Percentiles rank a stretch among this genome's conserved stretches.
phyloP scores from a whole-genome alignment of 2,797 vertebrate genomes.

The Paratrypauchen microcephalus region DNA sequence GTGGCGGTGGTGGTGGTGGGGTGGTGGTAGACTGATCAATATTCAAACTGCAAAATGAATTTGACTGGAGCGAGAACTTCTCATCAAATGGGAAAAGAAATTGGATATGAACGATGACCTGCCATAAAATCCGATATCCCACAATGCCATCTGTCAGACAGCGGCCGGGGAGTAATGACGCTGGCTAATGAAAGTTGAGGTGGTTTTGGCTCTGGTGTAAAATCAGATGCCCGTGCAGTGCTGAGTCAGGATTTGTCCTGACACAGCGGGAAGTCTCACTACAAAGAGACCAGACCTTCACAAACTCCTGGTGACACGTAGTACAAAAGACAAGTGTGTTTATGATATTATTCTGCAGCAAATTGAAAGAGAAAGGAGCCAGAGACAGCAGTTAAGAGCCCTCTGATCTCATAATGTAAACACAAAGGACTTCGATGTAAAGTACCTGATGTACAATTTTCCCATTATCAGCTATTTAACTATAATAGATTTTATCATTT shows the following conservation, averaged over 20 bases:
- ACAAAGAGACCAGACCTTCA: slow-evolving; percentile 33
- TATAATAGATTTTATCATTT: too few species aligned
- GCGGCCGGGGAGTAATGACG: slow-evolving; percentile 75
- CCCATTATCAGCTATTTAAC: too few species aligned
- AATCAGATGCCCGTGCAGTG: slow-evolving; percentile 67
- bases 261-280: slow-evolving; percentile 40
- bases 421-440: background rate
- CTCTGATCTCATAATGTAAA: background rate
- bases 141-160: slow-evolving; percentile 82
- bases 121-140: slow-evolving; percentile 81
- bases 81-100: slow-evolving; percentile 81
- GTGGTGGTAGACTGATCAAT: slow-evolving; percentile 62
- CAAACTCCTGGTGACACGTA: slow-evolving; percentile 17
- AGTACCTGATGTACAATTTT: background rate
- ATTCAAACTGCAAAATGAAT: slow-evolving; percentile 84
- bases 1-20: slow-evolving; percentile 18
- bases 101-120: slow-evolving; percentile 84
- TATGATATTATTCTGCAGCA: slow-evolving; percentile 11
- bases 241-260: slow-evolving; percentile 71
- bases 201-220: slow-evolving; percentile 74
- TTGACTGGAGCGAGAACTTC: slow-evolving; percentile 78
- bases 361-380: slow-evolving; percentile 17
- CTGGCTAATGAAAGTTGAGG: slow-evolving; percentile 81
- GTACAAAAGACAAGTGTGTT: slow-evolving; percentile 7
- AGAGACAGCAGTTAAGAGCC: background rate